Base-by-base conservation (phyloP, 2,113 vertebrate species). In the Pomatostomus ruficeps region DNA sequence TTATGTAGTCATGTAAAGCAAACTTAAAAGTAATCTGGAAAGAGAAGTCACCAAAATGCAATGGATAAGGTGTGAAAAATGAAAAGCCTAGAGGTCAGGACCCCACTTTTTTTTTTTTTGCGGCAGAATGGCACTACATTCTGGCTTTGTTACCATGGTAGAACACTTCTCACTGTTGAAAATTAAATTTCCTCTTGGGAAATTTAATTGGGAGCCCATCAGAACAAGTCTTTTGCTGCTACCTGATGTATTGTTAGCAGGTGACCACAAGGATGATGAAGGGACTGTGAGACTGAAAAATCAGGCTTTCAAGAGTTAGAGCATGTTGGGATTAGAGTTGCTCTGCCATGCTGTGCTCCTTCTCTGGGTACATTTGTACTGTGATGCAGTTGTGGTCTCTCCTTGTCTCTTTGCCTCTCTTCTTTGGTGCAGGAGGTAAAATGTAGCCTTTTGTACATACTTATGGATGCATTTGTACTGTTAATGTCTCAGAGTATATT, bases 221-320 rank as follows among this genome's bases (percentile, higher is more conserved):
- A 82, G 58, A 46, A 7, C 18, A 38, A 82, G 16, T 15, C 33
- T 67, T 15, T 81, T 90, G 16, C 45, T 73, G 24, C 42, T 51
- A 8, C 36, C 12, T 48, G 31, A 23, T 76, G 2, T 2, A 6
- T 29, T 67, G 29, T 75, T 85, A 54, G 61, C 29, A 54, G 48
- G 58, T 63, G 43, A 55, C 28, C 14, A n/a, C 26, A 35, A 73
- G n/a, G 43, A 40, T 46, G 28, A 26, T 46, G 58, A 70, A 65
- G 42, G 23, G 29, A 29, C 52, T 86, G 35, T 8, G 33, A 38
- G 66, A 29, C 16, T 80, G 6, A 57, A 33, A 42, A 80, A 33
- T 17, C 0, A 0, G 23, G 17, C 11, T 59, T 42, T 54, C 2
- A 5, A 2, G 33, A 63, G 15, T 61, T 58, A 13, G 1, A 36